phyloP scores from a whole-genome alignment of 2,888 invertebrate species.

The Lysandra bellargus region DNA sequence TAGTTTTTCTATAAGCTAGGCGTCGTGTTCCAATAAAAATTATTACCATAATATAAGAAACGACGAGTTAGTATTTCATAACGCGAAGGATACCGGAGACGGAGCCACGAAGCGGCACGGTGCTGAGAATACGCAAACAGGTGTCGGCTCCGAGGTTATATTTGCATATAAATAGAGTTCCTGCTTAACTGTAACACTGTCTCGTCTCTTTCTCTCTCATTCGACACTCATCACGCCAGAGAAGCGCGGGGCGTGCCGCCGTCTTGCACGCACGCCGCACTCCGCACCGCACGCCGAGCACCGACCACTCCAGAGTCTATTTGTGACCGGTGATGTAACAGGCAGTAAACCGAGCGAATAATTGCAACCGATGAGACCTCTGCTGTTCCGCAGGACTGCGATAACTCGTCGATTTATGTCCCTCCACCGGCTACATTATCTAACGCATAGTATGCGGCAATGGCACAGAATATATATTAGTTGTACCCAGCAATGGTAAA shows the following conservation, averaged over 20 bases:
- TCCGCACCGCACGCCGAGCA: conserved; percentile 47
- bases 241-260: conserved; percentile 64
- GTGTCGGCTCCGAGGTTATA: conserved; percentile 79
- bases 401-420: conserved; percentile 24
- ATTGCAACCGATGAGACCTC: conserved; percentile 51
- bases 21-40: conserved; percentile 7
- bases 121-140: conserved; percentile 79
- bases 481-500: neutral
- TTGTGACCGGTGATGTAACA: conserved; percentile 74
- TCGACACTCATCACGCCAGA: conserved; percentile 58
- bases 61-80: conserved; percentile 51
- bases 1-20: conserved; percentile 18
- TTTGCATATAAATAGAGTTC: conserved; percentile 82
- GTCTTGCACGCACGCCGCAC: conserved; percentile 63
- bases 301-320: conserved; percentile 71
- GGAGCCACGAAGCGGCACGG: conserved; percentile 68
- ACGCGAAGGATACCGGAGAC: conserved; percentile 71
- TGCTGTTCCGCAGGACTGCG: conserved; percentile 50
- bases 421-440: neutral
- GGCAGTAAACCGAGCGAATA: conserved; percentile 57
- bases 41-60: conserved; percentile 37
- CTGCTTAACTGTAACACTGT: conserved; percentile 79
- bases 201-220: conserved; percentile 72
- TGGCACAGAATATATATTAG: neutral
- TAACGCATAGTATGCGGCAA: neutral